phyloP scores from a whole-genome alignment of 2,888 invertebrate species.

The Ecdyonurus torrentis region DNA sequence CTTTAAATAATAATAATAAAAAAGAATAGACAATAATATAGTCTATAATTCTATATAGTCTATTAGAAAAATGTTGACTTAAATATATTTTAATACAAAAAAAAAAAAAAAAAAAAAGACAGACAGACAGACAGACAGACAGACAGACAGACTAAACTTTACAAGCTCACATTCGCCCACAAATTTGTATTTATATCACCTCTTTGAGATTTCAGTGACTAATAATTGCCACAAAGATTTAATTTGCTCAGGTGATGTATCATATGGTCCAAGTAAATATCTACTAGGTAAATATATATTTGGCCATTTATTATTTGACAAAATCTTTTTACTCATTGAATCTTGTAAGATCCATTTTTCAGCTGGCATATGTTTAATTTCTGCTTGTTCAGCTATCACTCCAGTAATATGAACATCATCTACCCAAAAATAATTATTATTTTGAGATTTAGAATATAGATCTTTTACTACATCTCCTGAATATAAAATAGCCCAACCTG shows the following conservation, averaged over 20 bases:
- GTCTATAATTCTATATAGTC: too few species aligned
- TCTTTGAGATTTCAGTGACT: background rate
- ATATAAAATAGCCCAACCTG: conserved; percentile 52
- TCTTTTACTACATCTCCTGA: conserved; percentile 41
- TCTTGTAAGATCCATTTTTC: conserved; percentile 17
- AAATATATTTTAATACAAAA: too few species aligned
- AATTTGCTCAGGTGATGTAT: background rate
- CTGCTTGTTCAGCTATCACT: conserved; percentile 30
- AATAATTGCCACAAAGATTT: background rate
- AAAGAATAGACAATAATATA: too few species aligned
- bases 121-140: too few species aligned
- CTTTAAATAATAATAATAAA: too few species aligned
- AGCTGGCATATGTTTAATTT: conserved; percentile 37
- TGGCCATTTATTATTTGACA: background rate
- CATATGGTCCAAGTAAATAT: background rate
- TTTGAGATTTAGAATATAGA: conserved; percentile 40
- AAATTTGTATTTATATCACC: too few species aligned
- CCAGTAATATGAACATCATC: conserved; percentile 71
- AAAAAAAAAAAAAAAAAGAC: too few species aligned
- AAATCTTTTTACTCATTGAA: background rate
- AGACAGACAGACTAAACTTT: too few species aligned
- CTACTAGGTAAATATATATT: background rate
- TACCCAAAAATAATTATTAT: conserved; percentile 58
- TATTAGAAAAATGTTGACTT: too few species aligned
- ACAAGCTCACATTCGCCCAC: too few species aligned